phyloP scores from a whole-genome alignment of 2,888 invertebrate genomes.

The Slavum lentiscoides region DNA sequence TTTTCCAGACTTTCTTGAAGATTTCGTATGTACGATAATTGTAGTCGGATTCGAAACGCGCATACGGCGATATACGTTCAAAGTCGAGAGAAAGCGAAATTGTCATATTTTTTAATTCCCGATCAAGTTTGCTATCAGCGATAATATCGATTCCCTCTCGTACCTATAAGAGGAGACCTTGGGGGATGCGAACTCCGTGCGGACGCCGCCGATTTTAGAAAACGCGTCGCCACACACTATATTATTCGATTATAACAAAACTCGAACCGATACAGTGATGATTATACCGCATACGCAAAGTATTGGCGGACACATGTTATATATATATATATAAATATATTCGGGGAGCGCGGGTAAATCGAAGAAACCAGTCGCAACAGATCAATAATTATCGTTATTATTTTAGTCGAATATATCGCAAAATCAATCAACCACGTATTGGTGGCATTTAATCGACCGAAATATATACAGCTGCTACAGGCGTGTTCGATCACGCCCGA shows the following conservation, averaged over 20 bases:
- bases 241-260: too few relatives aligned
- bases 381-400: too few relatives aligned
- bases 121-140: conserved; percentile 11
- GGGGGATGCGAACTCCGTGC: conserved; percentile 22
- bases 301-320: too few relatives aligned
- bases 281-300: too few relatives aligned
- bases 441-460: conserved; percentile 40
- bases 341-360: too few relatives aligned
- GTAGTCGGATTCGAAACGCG: conserved; percentile 10
- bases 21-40: not conserved
- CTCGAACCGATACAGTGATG: too few relatives aligned
- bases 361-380: too few relatives aligned
- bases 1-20: not conserved
- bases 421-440: conserved; percentile 29
- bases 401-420: conserved; percentile 24
- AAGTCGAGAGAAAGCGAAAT: conserved; percentile 37
- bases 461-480: not conserved
- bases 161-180: conserved; percentile 4
- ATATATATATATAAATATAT: too few relatives aligned
- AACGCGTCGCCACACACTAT: too few relatives aligned
- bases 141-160: conserved; percentile 9
- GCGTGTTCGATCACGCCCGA: conserved; percentile 46
- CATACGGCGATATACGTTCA: not conserved
- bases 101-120: conserved; percentile 32
- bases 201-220: not conserved